Base-by-base conservation (phyloP, 2,797 vertebrate genomes). In the Loris lydekkerianus region DNA sequence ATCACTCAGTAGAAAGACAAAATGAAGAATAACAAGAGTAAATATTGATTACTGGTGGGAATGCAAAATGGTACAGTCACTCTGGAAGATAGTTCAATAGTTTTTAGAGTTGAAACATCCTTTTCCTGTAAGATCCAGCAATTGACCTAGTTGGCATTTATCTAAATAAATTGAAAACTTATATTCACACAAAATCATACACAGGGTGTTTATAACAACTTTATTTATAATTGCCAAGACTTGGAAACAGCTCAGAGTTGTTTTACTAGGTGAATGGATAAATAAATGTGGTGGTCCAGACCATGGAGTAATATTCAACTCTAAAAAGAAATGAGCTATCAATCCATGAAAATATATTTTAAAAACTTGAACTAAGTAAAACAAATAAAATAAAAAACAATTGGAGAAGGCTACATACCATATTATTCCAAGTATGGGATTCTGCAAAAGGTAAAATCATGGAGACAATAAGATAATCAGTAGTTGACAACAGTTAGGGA, bases 151-250 rank as follows among this genome's bases (percentile, higher is more conserved):
- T 96, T 43, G 20, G 9, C 31, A 61, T 60, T 60, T 82, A 70
- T 7, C 5, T 80, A 75, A 94, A 73, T 40, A 7, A 15, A 49
- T 7, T 40, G 27, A 70, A 89, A 80, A 34, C 4, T 29, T 98
- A 99, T 99, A 98, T 99, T 9, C 14, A 31, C 31, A 76, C 2
- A 20, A 58, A 60, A 69, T 76, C 8, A 31, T 70, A 3, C 15
- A 70, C 3, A 23, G 43, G 7, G 2, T 69, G 43, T 94, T 37
- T 31, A 40, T 17, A 60, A 8, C 8, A 49, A 18, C 10, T 67
- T 69, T 89, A 15, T 43, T 49, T 37, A 10, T 56, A 67, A 89
- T 56, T 89, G 77, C 23, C 31, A 56, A 67, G 67, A 69, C 61
- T 76, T 56, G 29, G 75, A n/a, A 76, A 29, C 0, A 3, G 46